A percentile compares a stretch with the other conserved stretches of the same genome.
Evolutionary conservation across 2,888 invertebrate species (phyloP).

Genomic region (Euplexia lucipara): DNA sequence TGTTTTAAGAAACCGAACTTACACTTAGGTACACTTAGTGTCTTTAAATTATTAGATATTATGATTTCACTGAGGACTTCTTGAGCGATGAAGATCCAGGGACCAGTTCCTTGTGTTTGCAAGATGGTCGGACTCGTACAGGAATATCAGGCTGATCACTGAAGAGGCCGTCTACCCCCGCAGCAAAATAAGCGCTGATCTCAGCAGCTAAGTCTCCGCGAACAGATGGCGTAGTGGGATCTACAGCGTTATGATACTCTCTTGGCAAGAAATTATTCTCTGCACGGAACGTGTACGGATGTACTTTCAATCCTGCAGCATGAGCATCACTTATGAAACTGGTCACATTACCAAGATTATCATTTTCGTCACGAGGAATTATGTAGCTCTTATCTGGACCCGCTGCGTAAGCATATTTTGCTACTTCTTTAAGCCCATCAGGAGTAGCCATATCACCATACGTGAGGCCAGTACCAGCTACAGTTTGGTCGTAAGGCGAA

Average conservation of each 20-base stretch:
- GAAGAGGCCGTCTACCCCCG: slow-evolving; percentile 86
- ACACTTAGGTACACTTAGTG: no score
- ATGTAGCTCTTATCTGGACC: slow-evolving; percentile 85
- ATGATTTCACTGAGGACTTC: neutral
- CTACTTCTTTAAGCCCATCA: slow-evolving; percentile 80
- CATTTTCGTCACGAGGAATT: slow-evolving; percentile 79
- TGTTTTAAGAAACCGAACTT: no score
- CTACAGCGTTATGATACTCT: slow-evolving; percentile 74
- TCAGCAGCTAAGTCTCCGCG: slow-evolving; percentile 80
- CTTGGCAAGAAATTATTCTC: slow-evolving; percentile 82
- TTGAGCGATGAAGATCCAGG: neutral
- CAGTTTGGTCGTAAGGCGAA: slow-evolving; percentile 79
- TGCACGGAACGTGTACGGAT: slow-evolving; percentile 86
- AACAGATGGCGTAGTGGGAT: slow-evolving; percentile 60
- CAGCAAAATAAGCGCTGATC: slow-evolving; percentile 77
- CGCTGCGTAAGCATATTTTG: slow-evolving; percentile 83
- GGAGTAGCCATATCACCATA: slow-evolving; percentile 83
- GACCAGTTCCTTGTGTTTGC: slow-evolving; percentile 35
- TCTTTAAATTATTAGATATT: neutral
- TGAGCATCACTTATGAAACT: slow-evolving; percentile 83
- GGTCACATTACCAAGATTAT: slow-evolving; percentile 76
- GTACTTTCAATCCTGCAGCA: slow-evolving; percentile 80
- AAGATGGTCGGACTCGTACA: slow-evolving; percentile 67
- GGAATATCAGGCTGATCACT: slow-evolving; percentile 85
- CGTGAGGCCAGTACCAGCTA: slow-evolving; percentile 75